These are phyloP conservation scores for Porites lobata DNA, from an alignment of 92 coral and sea anemone species.

Conservation along the genomic window DNA sequence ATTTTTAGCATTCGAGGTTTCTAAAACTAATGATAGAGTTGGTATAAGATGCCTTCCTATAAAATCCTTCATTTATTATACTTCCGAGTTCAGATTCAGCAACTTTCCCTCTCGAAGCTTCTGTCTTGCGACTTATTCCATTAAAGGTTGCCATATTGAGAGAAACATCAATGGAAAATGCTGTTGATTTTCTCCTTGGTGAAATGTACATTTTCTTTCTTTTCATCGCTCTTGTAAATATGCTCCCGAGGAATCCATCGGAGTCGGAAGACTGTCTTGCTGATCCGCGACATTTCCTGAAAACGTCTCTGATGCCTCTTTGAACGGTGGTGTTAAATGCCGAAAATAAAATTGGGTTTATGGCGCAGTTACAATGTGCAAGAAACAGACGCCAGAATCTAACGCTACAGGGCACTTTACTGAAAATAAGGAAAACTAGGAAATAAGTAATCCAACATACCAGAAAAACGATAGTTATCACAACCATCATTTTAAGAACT, in stretches of 20 bases:
- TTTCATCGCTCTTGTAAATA: background rate
- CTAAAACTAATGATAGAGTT: too few species aligned
- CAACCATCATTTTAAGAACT: constrained; percentile 48
- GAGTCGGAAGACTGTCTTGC: background rate
- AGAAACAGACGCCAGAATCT: constrained; percentile 57
- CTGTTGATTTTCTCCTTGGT: background rate
- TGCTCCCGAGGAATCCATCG: background rate
- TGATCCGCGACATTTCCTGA: background rate
- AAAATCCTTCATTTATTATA: background rate
- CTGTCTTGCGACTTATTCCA: background rate
- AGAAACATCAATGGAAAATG: background rate
- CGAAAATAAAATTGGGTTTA: constrained; percentile 54
- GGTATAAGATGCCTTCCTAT: too few species aligned
- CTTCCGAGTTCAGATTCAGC: constrained; percentile 1
- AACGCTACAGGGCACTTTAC: constrained; percentile 31
- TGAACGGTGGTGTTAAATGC: constrained; percentile 41
- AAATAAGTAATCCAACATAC: constrained; percentile 69
- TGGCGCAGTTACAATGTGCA: constrained; percentile 71
- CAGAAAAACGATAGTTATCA: constrained; percentile 47
- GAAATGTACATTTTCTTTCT: background rate
- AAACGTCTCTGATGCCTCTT: constrained; percentile 26
- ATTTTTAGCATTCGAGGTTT: too few species aligned
- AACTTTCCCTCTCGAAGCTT: background rate
- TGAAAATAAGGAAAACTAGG: constrained; percentile 33
- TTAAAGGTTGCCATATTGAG: background rate